These are phyloP conservation scores for Eucera pruinosa DNA, from an alignment of 2,888 invertebrate genomes.

Conservation along the genomic window DNA sequence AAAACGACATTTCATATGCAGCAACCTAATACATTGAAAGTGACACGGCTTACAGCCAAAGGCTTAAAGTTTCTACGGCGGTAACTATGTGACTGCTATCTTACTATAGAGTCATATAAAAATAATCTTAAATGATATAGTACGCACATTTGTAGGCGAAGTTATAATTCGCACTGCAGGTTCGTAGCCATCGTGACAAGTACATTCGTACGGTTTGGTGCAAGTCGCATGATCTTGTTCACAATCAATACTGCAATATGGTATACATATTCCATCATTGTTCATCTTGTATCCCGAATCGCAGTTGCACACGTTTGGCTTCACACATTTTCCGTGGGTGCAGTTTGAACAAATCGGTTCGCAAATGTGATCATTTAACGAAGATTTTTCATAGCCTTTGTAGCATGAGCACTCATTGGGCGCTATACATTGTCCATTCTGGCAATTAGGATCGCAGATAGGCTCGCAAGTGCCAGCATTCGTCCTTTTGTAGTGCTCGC, in stretches of 20 bases:
- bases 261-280: conserved; percentile 83
- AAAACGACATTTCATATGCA: no score
- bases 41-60: no score
- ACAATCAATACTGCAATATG: conserved; percentile 78
- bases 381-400: conserved; percentile 84
- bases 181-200: conserved; percentile 73
- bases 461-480: conserved; percentile 15
- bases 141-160: conserved; percentile 74
- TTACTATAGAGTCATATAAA: no score
- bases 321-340: conserved; percentile 83
- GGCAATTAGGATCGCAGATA: conserved; percentile 69
- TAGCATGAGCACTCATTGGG: conserved; percentile 73
- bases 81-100: no score
- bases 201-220: conserved; percentile 73
- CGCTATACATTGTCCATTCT: conserved; percentile 69
- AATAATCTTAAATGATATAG: no score
- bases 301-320: conserved; percentile 80
- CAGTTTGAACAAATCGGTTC: conserved; percentile 85
- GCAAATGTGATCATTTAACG: conserved; percentile 83
- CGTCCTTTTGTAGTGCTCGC: background rate
- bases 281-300: conserved; percentile 83
- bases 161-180: no score
- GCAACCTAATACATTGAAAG: no score
- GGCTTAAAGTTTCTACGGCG: no score
- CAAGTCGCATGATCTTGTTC: conserved; percentile 67